Evolutionary conservation across 2,113 vertebrate species (phyloP), one percentile per base, ranked within the genome.

Genomic region (Aleadryas rufinucha): DNA sequence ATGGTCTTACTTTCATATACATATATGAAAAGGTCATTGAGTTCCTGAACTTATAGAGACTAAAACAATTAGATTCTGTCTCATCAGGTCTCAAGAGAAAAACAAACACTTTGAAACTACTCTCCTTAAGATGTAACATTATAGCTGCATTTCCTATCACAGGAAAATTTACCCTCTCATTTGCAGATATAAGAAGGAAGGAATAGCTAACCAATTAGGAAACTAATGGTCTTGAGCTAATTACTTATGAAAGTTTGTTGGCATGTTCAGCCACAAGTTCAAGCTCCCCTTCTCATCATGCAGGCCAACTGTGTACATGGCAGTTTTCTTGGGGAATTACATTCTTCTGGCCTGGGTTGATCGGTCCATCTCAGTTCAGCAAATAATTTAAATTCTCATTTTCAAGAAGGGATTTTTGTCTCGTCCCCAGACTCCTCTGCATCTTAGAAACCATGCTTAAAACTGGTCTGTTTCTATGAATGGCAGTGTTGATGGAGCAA

Each of bases 41-140:
- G 30, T 88, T 92, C 53, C 80, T 92, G 69, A 91, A 82, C 96
- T 90, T 64, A 50, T 1, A 57, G 54, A 92, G 31, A 85, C 70
- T 61, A 85, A 92, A 94, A 63, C 64, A 95, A 84, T 83, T 87
- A 84, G 44, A 77, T 31, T 89, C 54, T 79, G 42, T 52, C 83
- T 92, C 57, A 61, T 17, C 66, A 41, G 26, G 24, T 76, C 88
- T 90, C 68, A 57, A 79, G 77, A 82, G 82, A 57, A 93, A 93
- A 90, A 68, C 26, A 52, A 92, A 44, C 41, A 59, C 80, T 94
- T 90, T 82, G 60, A 91, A 94, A 87, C 44, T 52, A 12, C 56
- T 85, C 41, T 91, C 56, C 75, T 56, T 91, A 59, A 71, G 47
- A 89, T 64, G 45, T 44, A 83, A 76, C 82, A 68, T 47, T 82